A percentile compares a stretch with the other conserved stretches of the same genome.
phyloP scores from a whole-genome alignment of 92 coral and sea anemone species.

The Siderastrea siderea region DNA sequence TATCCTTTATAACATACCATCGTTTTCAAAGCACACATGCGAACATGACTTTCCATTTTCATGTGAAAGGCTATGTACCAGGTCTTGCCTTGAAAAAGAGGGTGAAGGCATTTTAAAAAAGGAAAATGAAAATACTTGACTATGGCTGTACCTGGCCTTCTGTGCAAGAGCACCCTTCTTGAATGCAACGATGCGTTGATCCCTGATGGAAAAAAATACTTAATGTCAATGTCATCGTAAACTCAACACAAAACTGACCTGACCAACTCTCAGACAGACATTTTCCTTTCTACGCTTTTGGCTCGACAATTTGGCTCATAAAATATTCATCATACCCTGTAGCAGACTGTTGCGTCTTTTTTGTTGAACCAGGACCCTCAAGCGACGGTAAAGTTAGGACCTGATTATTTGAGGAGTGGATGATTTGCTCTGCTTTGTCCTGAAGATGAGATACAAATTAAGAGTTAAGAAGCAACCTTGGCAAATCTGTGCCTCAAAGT shows the following conservation, averaged over 20 bases:
- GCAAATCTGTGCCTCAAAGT: background rate
- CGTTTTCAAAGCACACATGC: no score
- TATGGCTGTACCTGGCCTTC: slow-evolving; percentile 20
- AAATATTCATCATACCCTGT: slow-evolving; percentile 43
- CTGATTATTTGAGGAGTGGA: slow-evolving; percentile 87
- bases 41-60: no score
- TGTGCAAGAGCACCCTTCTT: slow-evolving; percentile 33
- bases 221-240: background rate
- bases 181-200: slow-evolving; percentile 54
- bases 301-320: background rate
- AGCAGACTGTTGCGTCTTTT: slow-evolving; percentile 45
- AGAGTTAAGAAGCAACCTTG: background rate
- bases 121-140: no score
- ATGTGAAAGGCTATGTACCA: no score
- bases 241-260: no score
- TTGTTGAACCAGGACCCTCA: slow-evolving; percentile 72
- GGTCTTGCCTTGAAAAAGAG: no score
- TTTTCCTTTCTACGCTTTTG: background rate
- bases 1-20: no score
- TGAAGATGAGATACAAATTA: slow-evolving; percentile 17
- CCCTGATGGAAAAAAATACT: slow-evolving; percentile 4
- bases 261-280: no score
- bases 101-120: no score
- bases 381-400: slow-evolving; percentile 92
- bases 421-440: slow-evolving; percentile 93